A percentile compares a stretch with the other conserved stretches of the same genome.
Evolutionary conservation across 1,140 invertebrate species (phyloP).

Genomic region (Gryllus bimaculatus): DNA sequence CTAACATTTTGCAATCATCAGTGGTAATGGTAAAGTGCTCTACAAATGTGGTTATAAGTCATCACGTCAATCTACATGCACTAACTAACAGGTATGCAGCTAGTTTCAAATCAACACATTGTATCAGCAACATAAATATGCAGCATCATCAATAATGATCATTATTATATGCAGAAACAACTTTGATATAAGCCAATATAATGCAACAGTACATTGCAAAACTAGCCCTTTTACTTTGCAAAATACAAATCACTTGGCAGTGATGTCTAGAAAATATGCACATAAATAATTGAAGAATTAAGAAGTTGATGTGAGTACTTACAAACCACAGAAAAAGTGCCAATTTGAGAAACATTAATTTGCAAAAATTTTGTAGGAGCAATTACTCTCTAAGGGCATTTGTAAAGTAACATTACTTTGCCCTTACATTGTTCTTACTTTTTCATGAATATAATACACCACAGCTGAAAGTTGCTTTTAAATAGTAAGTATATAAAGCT

Average conservation of each 20-base stretch:
- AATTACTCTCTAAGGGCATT: not conserved
- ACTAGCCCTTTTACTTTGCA: not conserved
- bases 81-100: slow-evolving; percentile 1
- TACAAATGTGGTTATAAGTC: slow-evolving; percentile 3
- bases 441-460: not conserved
- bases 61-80: not conserved
- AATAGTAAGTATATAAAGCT: not conserved
- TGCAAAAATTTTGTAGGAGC: not conserved
- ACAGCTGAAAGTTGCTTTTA: not conserved
- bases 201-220: not conserved
- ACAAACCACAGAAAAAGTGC: slow-evolving; percentile 4
- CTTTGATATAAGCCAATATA: not conserved
- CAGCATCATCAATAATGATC: not conserved
- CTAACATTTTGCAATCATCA: not conserved
- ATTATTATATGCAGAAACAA: not conserved
- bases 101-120: not conserved
- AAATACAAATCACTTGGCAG: not conserved
- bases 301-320: not conserved
- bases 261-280: not conserved
- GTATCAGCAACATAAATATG: not conserved
- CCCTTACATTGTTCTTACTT: not conserved
- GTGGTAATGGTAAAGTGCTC: not conserved
- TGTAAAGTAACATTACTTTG: not conserved
- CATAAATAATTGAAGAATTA: not conserved
- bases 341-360: slow-evolving; percentile 1